Base-by-base conservation (phyloP, 2,113 vertebrate genomes). In the Gallinago media region DNA sequence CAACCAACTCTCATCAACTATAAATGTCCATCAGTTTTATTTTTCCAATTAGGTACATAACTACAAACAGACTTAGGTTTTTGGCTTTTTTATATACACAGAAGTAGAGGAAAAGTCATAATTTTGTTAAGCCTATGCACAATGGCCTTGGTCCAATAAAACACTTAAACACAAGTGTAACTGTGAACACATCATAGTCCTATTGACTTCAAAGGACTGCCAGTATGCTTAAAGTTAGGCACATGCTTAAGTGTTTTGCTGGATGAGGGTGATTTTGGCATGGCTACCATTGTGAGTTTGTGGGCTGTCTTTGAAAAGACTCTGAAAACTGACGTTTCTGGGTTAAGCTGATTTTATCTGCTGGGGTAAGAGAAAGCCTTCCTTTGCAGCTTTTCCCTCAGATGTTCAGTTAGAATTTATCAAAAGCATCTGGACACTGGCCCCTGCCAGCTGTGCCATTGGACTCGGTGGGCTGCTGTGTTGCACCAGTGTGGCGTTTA, bases 131-230 rank as follows among this genome's bases (percentile, higher is more conserved):
- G 42, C 32, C 42, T 71, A 0, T 55, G 38, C 46, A 52, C 27
- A 5, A 25, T 77, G 86, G 74, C 89, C 67, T 59, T 72, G 47
- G 50, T 92, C 54, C 83, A 94, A 49, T 81, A 81, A 96, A 94
- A 56, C 88, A 68, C 83, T 93, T 88, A 82, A 80, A 47, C 50
- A 52, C 56, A 23, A 54, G 32, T 89, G 94, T 84, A 79, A 81
- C 18, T 75, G 59, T 73, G 56, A 86, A 42, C 40, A 47, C 29
- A 13, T 46, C 68, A 25, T 23, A 17, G 11, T 56, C 49, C 54
- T 47, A 2, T 8, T 75, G 80, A 56, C 61, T 96, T 89, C 86
- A 94, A 80, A 86, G 56, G 47, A 47, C 26, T 67, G 31, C 38
- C 84, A 36, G 81, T 40, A 22, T 49, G 47, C 86, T 72, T 40